Evolutionary conservation across 2,888 invertebrate genomes (phyloP), one percentile per base, ranked within the genome.

Genomic region (Geophilus truncorum): DNA sequence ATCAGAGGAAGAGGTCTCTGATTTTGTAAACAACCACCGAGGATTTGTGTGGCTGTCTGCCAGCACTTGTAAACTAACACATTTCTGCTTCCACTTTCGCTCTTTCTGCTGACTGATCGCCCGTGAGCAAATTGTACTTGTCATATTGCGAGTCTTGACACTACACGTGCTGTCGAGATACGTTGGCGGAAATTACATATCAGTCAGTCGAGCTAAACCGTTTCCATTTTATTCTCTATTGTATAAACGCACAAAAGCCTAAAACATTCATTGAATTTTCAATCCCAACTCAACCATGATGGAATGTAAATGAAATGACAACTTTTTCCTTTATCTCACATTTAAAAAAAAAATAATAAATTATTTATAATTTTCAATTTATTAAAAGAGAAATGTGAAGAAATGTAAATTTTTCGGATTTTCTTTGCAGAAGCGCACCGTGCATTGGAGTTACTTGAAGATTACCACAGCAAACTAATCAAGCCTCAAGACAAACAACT

Each of bases 401-500:
- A 32, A 40, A 40, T 12, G 10, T 40, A 34, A 34, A 9, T 51
- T 51, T 51, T 5, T 18, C 18, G 21, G 10, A 3, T 70, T 12
- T 70, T 80, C 34, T 62, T 83, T 82, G 15, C 84, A 86, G 97
- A 97, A 90, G 98, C 98, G 88, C 98, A 98, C 88, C 93, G 97
- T 88, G 98, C 98, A 83, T 91, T 99, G 87, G 98, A 98, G 90
- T 91, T 98, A 86, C 91, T 99, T 86, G 98, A 98, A 90, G 98
- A 98, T 88, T 99, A 98, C 89, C 97, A 98, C 89, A 93, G 94
- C 84, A 95, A 96, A 88, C 90, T 99, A 86, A 93, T 93, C 84
- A 93, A 94, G 88, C 94, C 97, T 80, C 95, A 97, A 87, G 98
- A 99, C 89, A 93, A 95, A 86, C 97, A 97, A 87, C 91, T 99